phyloP scores from a whole-genome alignment of 2,888 invertebrate species.

The Crioceris asparagi region DNA sequence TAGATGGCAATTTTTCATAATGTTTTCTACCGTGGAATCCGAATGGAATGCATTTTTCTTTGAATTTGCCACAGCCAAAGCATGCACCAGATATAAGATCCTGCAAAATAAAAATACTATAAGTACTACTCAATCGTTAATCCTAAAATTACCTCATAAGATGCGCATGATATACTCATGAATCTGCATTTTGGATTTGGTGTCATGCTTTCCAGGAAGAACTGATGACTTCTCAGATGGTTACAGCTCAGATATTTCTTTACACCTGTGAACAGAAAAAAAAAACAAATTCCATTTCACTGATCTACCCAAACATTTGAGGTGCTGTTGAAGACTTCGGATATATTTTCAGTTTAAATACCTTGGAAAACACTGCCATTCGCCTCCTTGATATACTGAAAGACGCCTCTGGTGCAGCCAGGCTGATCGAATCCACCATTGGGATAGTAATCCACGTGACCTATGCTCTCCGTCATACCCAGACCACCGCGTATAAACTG shows the following conservation, averaged over 20 bases:
- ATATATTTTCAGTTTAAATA: conserved; percentile 19
- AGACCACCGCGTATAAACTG: conserved; percentile 66
- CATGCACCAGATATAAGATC: conserved; percentile 60
- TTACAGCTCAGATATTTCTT: conserved; percentile 72
- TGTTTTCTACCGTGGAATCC: conserved; percentile 50
- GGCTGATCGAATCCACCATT: conserved; percentile 80
- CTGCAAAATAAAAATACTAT: conserved; percentile 33
- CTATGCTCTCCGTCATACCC: conserved; percentile 72
- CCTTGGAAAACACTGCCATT: conserved; percentile 53
- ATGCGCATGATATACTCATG: conserved; percentile 65
- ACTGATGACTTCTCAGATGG: conserved; percentile 75
- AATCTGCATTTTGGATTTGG: conserved; percentile 66
- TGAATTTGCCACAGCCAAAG: conserved; percentile 54
- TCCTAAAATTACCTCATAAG: conserved; percentile 57
- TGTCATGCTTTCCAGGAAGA: conserved; percentile 74
- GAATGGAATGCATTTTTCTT: conserved; percentile 58
- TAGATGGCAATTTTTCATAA: conserved; percentile 36
- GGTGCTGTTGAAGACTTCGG: background rate
- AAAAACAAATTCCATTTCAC: conserved; percentile 20
- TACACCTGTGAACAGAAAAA: no score
- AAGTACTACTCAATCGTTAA: background rate
- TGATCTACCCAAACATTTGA: no score
- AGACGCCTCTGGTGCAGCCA: conserved; percentile 50
- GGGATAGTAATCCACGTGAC: conserved; percentile 86
- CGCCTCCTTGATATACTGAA: conserved; percentile 53